phyloP scores from a whole-genome alignment of 2,113 vertebrate genomes.

The Limanda limanda region DNA sequence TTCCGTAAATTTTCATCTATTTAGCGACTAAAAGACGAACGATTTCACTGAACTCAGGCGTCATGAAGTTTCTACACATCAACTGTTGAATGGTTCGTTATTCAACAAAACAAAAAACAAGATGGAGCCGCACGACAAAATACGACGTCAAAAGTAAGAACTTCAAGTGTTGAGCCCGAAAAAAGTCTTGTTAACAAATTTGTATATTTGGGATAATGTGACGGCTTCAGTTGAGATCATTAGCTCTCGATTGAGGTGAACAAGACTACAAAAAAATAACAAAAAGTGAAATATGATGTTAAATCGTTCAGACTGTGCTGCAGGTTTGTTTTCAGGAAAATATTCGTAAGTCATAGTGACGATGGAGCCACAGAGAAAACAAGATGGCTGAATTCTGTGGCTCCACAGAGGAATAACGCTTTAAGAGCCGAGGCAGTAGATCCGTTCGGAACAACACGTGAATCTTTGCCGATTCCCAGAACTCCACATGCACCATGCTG shows the following conservation, averaged over 20 bases:
- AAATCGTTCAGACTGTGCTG: no score
- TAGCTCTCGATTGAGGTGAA: not conserved
- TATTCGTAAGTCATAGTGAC: not conserved
- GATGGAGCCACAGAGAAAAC: not conserved
- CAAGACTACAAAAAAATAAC: not conserved
- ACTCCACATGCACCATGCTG: constrained; percentile 23
- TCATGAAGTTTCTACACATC: no score
- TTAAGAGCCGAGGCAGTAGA: constrained; percentile 54
- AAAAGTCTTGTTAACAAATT: not conserved
- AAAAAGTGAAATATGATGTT: not conserved
- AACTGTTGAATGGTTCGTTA: no score
- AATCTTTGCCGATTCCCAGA: not conserved
- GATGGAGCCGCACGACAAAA: not conserved
- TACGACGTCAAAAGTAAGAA: no score
- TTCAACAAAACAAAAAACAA: not conserved
- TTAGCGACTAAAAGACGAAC: no score
- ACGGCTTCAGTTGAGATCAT: not conserved
- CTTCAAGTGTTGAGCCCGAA: no score
- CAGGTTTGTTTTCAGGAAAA: not conserved
- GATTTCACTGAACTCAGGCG: no score
- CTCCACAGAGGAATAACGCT: constrained; percentile 14
- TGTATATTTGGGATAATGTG: not conserved
- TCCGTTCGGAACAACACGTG: constrained; percentile 17
- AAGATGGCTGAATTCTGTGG: not conserved
- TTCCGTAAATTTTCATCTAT: not conserved